These are phyloP conservation scores for Cheilosia variabilis DNA, from an alignment of 2,888 invertebrate species.

Conservation along the genomic window DNA sequence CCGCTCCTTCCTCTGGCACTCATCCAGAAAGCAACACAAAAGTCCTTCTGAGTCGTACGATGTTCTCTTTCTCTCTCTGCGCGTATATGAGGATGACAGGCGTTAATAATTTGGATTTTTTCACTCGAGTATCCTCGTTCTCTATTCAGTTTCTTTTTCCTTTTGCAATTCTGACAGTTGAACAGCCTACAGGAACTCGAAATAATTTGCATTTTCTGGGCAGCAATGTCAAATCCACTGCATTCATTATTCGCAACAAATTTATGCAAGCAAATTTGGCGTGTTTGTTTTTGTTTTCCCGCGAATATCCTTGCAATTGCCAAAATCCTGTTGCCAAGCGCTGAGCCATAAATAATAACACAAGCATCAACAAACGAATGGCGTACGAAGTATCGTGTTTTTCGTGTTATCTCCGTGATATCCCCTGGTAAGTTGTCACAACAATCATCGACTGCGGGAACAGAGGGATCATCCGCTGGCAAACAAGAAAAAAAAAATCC, in stretches of 20 bases:
- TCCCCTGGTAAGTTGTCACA: constrained; percentile 60
- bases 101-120: constrained; percentile 54
- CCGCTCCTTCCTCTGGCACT: constrained; percentile 33
- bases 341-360: constrained; percentile 48
- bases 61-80: background rate
- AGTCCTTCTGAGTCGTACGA: constrained; percentile 30
- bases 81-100: constrained; percentile 46
- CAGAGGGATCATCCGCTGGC: background rate
- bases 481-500: background rate
- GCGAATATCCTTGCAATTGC: constrained; percentile 35
- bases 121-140: background rate
- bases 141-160: background rate
- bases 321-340: constrained; percentile 47
- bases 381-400: constrained; percentile 33
- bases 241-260: constrained; percentile 2
- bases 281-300: background rate
- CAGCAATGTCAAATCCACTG: constrained; percentile 22
- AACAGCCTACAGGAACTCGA: constrained; percentile 39
- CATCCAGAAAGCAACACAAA: constrained; percentile 39
- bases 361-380: background rate
- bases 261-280: constrained; percentile 32
- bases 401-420: constrained; percentile 41
- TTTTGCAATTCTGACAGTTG: constrained; percentile 40
- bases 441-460: constrained; percentile 54
- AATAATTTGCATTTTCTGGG: constrained; percentile 41